Evolutionary conservation across 2,888 invertebrate genomes (phyloP).

Genomic region (Cremastinae sp.): DNA sequence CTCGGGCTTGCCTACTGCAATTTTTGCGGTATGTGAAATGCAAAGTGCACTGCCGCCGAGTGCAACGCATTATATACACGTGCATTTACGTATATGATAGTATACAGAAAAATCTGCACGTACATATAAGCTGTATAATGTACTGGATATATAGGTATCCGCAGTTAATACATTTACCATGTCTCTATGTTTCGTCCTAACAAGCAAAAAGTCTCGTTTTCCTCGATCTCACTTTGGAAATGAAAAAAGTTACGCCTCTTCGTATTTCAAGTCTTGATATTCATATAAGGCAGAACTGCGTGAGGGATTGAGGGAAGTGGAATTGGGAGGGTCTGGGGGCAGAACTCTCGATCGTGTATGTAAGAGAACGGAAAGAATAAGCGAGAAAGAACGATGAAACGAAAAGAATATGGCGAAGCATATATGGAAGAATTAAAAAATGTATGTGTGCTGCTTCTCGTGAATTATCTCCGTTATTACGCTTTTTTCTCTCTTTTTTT

Average conservation of each 20-base stretch:
- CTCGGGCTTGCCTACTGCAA: slow-evolving; percentile 65
- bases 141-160: slow-evolving; percentile 29
- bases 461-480: neutral
- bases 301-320: slow-evolving; percentile 60
- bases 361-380: slow-evolving; percentile 55
- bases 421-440: slow-evolving; percentile 38
- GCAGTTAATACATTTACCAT: slow-evolving; percentile 10
- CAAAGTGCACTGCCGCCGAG: slow-evolving; percentile 62
- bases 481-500: neutral
- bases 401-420: slow-evolving; percentile 58
- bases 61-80: slow-evolving; percentile 15
- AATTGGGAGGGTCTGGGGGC: slow-evolving; percentile 62
- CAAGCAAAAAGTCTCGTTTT: slow-evolving; percentile 5
- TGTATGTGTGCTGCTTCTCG: neutral
- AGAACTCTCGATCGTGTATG: slow-evolving; percentile 48
- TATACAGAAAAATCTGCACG: neutral
- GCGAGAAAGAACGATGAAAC: slow-evolving; percentile 50
- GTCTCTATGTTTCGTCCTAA: slow-evolving; percentile 8
- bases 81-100: neutral
- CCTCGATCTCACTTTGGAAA: neutral
- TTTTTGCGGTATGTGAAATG: slow-evolving; percentile 66
- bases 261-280: slow-evolving; percentile 4
- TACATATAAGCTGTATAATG: slow-evolving; percentile 1
- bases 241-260: slow-evolving; percentile 16
- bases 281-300: slow-evolving; percentile 44